Base-by-base conservation (phyloP, 2,888 invertebrate genomes). In the Ormyrus labotus region DNA sequence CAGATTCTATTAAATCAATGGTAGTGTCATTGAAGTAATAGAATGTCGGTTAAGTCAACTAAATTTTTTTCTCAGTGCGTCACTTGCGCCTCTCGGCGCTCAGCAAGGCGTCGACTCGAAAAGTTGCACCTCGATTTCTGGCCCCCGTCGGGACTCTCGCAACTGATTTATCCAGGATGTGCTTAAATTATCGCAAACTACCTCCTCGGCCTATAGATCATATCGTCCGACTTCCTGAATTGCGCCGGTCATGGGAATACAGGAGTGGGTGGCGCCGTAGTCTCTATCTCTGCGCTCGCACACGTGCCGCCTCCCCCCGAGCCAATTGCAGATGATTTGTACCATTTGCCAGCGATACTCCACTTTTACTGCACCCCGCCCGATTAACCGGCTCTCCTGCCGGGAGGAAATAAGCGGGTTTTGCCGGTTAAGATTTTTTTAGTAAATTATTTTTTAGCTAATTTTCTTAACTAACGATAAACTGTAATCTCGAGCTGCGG, bases 151-250 rank as follows among this genome's bases (percentile, higher is more conserved):
- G 34, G 34, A 34, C 34, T 2, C 34, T 34, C 34, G 34, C 72
- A 79, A 80, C 83, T 82, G 83, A 85, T 85, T 84, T 84, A 84
- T 84, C 85, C 83, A 68, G 76, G 81, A 70, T 76, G 82, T 82
- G 85, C 85, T 85, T 87, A 87, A 88, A 89, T 89, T 88, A 88
- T 88, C 86, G 84, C 63, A 58, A 81, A 78, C 74, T 75, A 78
- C 64, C 83, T 84, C 53, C 53, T 84, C 83, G 84, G 85, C 84
- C 87, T 85, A 86, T 89, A 89, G 88, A 90, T 90, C 90, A 89
- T 90, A 90, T 89, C 89, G 87, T 86, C n/a, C 68, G 70, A 86
- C 86, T 89, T 89, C 89, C 89, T 88, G 89, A 86, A 80, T 77
- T 75, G 85, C 85, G 83, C 83, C 78, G 84, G 64, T 6, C 48